A percentile compares a stretch with the other conserved stretches of the same genome.
Conservation (phyloP, 2,797 vertebrate species). For the Hippopotamyrus pictus region DNA sequence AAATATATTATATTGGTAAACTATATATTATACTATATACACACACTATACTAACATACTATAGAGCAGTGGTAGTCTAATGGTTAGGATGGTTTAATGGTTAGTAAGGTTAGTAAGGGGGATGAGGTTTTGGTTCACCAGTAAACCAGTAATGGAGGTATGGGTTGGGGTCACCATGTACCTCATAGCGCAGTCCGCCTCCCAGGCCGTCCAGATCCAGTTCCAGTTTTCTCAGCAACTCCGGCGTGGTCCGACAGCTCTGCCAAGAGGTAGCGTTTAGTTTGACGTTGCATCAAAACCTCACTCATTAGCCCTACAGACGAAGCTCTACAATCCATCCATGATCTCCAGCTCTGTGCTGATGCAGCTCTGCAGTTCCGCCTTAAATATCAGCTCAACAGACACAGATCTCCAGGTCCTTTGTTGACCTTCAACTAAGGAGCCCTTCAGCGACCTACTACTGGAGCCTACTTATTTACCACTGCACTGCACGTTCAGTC, state of each 20-base stretch:
- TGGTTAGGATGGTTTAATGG: background rate
- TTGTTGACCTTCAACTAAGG: background rate
- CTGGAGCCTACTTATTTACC: background rate
- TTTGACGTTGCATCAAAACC: background rate
- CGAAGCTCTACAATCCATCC: background rate
- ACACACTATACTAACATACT: background rate
- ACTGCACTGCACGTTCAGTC: background rate
- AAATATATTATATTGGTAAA: background rate
- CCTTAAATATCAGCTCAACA: background rate
- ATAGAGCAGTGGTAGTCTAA: background rate
- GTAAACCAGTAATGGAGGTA: background rate
- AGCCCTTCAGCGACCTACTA: background rate
- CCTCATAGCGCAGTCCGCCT: slow-evolving; percentile 75
- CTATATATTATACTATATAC: background rate
- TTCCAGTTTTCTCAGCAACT: slow-evolving; percentile 70
- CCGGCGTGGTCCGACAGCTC: slow-evolving; percentile 50
- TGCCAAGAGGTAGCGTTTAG: slow-evolving; percentile 22
- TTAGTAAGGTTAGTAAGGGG: background rate
- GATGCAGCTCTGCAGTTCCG: background rate
- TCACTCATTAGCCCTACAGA: background rate
- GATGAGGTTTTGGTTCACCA: background rate
- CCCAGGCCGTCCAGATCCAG: slow-evolving; percentile 69
- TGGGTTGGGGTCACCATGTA: slow-evolving; percentile 37
- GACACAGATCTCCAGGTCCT: background rate
- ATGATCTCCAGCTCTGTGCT: background rate